Evolutionary conservation across 2,113 vertebrate genomes (phyloP), one percentile per base, ranked within the genome.

Genomic region (Equus przewalskii): DNA sequence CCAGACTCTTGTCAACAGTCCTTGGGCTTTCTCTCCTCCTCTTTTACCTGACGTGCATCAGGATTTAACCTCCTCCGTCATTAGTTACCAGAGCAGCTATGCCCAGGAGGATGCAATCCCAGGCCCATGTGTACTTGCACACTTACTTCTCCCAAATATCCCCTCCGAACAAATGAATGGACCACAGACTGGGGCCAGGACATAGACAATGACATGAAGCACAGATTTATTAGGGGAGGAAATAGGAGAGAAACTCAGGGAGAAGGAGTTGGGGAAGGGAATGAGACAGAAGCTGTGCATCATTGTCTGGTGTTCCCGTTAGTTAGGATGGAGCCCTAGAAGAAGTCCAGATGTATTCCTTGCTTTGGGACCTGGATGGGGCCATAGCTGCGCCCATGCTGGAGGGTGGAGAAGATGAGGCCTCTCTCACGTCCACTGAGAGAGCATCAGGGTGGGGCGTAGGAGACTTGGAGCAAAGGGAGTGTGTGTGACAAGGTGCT

Each of bases 141-240:
- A 62, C n/a, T 67, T 54, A 21, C 26, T 33, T 56, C 8, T 56
- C 41, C 72, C 22, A 65, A 54, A 75, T 16, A n/a, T 36, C 60
- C 49, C 54, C 62, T 86, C 36, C 13, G 54, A 67, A 67, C 24
- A 16, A 65, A 44, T 26, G 26, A 79, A 14, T 49, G 13, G 33
- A 41, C 76, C 28, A 30, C 22, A 73, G 72, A 94, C 30, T 15
- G 2, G 21, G 8, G 24, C 41, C 44, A 89, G 30, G 44, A 76
- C 69, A 19, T 51, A 87, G 44, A 75, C 33, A 75, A 10, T 26
- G 49, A 85, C 14, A 5, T 6, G 5, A 91, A 75, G 9, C 11
- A 12, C 12, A 72, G 24, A 58, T 96, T 91, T 92, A 96, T 95
- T 97, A 51, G 41, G 21, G 24, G 44, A 89, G 41, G 19, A 81